A percentile compares a stretch with the other conserved stretches of the same genome.
phyloP scores from a whole-genome alignment of 1,140 invertebrate species.

The Zaprionus inermis region DNA sequence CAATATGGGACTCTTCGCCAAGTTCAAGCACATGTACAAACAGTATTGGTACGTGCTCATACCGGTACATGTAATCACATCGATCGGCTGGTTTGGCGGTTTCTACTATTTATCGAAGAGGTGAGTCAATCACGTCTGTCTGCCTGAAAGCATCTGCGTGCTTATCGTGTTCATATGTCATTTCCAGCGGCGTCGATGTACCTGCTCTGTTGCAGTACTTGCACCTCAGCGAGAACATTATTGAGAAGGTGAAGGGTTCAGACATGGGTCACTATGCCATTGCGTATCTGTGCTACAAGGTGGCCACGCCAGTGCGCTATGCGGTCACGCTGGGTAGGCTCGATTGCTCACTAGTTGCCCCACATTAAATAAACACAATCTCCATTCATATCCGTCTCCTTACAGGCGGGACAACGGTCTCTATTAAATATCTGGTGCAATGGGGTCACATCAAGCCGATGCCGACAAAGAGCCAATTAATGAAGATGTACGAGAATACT shows the following conservation, averaged over 20 bases:
- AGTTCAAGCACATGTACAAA: slow-evolving; percentile 95
- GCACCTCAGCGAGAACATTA: slow-evolving; percentile 90
- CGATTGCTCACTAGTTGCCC: background rate
- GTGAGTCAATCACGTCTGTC: slow-evolving; percentile 85
- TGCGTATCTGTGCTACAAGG: slow-evolving; percentile 95
- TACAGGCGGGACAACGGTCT: slow-evolving; percentile 88
- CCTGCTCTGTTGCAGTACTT: slow-evolving; percentile 90
- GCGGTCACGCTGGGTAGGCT: slow-evolving; percentile 93
- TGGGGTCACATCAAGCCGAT: slow-evolving; percentile 88
- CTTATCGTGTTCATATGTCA: background rate
- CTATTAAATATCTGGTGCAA: slow-evolving; percentile 88
- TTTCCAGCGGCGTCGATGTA: slow-evolving; percentile 92
- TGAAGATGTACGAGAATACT: slow-evolving; percentile 86
- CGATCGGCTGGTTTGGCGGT: slow-evolving; percentile 91
- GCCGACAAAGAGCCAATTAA: slow-evolving; percentile 85
- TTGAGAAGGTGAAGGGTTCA: slow-evolving; percentile 90
- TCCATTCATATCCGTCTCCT: background rate
- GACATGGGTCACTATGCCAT: slow-evolving; percentile 94
- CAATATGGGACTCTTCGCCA: slow-evolving; percentile 87
- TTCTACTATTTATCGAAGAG: slow-evolving; percentile 95
- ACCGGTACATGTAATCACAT: slow-evolving; percentile 95
- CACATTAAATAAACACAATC: too few relatives aligned
- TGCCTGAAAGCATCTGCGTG: too few relatives aligned
- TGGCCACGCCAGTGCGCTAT: slow-evolving; percentile 95
- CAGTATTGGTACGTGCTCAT: slow-evolving; percentile 97